Conservation (phyloP, 2,113 vertebrate genomes). For the Rhinopomastus cyanomelas region DNA sequence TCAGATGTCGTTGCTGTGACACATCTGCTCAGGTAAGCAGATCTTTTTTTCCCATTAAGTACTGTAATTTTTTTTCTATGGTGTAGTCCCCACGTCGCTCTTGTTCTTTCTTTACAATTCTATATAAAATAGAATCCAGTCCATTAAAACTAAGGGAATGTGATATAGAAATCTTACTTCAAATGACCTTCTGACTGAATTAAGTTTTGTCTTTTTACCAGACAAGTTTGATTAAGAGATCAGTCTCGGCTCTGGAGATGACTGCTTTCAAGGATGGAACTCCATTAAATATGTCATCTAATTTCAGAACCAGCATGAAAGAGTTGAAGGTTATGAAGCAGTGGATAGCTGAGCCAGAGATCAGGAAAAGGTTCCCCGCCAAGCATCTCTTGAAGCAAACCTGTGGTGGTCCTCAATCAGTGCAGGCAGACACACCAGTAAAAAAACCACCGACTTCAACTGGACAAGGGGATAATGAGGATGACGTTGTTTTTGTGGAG, state of each 20-base stretch:
- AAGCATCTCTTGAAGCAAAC: neutral
- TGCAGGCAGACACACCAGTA: neutral
- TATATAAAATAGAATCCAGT: slow-evolving; percentile 1
- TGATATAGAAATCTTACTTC: slow-evolving; percentile 3
- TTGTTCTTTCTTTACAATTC: neutral
- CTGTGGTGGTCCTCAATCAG: neutral
- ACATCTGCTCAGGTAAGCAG: neutral
- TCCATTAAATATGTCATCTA: slow-evolving; percentile 19
- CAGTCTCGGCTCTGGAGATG: slow-evolving; percentile 54
- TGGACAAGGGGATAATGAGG: neutral
- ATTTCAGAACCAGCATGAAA: slow-evolving; percentile 68
- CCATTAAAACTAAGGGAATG: neutral
- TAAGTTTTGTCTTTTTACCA: slow-evolving; percentile 4
- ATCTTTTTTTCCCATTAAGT: neutral
- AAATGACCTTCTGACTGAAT: slow-evolving; percentile 11
- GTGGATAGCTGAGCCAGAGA: neutral
- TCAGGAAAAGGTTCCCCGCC: neutral
- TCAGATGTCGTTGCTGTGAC: neutral
- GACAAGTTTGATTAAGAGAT: slow-evolving; percentile 21
- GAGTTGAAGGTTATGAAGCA: slow-evolving; percentile 62
- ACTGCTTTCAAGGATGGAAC: slow-evolving; percentile 43
- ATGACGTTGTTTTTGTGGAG: slow-evolving; percentile 5
- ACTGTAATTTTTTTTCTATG: neutral
- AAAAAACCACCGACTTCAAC: neutral
- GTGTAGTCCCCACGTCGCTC: neutral